phyloP scores from a whole-genome alignment of 2,797 vertebrate genomes.

The Sandelia bainsii region DNA sequence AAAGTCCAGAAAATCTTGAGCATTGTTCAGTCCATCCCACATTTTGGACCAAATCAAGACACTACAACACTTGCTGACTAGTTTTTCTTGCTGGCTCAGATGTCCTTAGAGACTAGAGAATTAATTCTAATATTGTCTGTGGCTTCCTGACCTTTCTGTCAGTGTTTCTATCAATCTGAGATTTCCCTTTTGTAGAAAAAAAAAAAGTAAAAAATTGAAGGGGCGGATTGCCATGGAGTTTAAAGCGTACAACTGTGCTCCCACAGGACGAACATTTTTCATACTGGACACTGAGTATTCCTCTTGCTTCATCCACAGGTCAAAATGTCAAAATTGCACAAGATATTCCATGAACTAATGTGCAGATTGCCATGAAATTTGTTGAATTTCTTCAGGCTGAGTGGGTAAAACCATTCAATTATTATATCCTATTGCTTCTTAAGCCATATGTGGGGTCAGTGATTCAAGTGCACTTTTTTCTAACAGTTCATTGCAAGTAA shows the following conservation, averaged over 20 bases:
- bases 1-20: too few species aligned
- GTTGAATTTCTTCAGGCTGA: slow-evolving; percentile 9
- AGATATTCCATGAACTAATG: slow-evolving; percentile 4
- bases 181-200: slow-evolving; percentile 1
- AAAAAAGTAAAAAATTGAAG: not conserved
- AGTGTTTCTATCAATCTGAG: not conserved
- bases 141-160: slow-evolving; percentile 4
- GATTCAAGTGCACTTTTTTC: not conserved
- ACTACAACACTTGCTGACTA: slow-evolving; percentile 1
- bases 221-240: slow-evolving; percentile 13
- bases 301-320: slow-evolving; percentile 2
- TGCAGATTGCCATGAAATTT: not conserved
- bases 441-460: not conserved
- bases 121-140: slow-evolving; percentile 19
- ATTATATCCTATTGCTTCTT: not conserved
- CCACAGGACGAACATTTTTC: slow-evolving; percentile 16
- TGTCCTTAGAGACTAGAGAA: not conserved
- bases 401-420: not conserved
- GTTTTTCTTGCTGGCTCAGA: not conserved
- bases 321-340: slow-evolving; percentile 13
- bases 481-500: too few species aligned
- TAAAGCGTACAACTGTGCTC: slow-evolving; percentile 13
- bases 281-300: slow-evolving; percentile 12
- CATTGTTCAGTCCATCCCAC: not conserved
- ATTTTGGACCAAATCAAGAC: slow-evolving; percentile 1